Percentiles rank a stretch among this genome's conserved stretches.
Evolutionary conservation across 2,113 vertebrate genomes (phyloP).

Genomic region (Pituophis catenifer): DNA sequence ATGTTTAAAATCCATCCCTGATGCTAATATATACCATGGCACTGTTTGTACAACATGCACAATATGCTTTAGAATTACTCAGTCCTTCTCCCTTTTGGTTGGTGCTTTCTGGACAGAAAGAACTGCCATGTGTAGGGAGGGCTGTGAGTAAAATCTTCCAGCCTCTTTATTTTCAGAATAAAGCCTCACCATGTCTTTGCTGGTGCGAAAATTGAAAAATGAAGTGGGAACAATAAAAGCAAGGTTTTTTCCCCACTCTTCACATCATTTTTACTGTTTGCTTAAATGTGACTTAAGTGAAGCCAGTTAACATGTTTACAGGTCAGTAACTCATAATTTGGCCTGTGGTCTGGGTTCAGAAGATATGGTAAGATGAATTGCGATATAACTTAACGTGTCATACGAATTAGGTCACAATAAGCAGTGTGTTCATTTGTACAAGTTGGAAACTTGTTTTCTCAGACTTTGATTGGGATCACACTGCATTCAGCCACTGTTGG

Average conservation of each 20-base stretch:
- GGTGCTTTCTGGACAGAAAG: not conserved
- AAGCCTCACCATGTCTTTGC: not conserved
- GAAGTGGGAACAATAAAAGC: not conserved
- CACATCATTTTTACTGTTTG: not conserved
- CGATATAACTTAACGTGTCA: not conserved
- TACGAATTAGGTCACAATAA: not conserved
- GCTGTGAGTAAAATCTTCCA: not conserved
- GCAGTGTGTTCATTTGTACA: not conserved
- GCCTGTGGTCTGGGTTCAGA: not conserved
- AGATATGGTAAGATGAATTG: not conserved
- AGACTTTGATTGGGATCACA: not conserved
- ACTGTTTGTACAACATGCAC: not conserved
- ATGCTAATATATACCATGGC: not conserved
- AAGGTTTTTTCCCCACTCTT: not conserved
- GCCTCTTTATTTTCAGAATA: not conserved
- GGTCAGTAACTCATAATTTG: not conserved
- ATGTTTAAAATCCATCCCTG: not conserved
- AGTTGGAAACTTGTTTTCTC: not conserved
- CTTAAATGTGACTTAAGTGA: not conserved
- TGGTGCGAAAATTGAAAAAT: not conserved
- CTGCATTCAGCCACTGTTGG: not conserved
- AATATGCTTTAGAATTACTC: not conserved
- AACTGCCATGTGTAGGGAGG: not conserved
- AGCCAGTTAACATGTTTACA: not conserved
- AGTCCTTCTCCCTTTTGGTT: not conserved